phyloP scores from a whole-genome alignment of 2,888 invertebrate genomes.

The Ischnura elegans region DNA sequence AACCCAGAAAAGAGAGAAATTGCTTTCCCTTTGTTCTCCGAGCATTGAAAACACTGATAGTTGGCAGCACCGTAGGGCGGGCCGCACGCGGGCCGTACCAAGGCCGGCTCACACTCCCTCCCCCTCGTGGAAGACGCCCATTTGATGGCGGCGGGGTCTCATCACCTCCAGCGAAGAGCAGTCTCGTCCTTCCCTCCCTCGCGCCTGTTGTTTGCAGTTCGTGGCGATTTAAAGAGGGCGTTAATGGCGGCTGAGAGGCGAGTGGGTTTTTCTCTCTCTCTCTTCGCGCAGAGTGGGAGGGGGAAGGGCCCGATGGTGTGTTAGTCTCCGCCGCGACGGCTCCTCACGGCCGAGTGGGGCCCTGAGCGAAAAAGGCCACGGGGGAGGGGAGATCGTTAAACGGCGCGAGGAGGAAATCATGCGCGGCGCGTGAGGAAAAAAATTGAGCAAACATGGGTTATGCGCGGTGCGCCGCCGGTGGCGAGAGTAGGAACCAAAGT shows the following conservation, averaged over 20 bases:
- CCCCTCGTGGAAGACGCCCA: not conserved
- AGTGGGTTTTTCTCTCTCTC: not conserved
- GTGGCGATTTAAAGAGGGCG: slow-evolving; percentile 54
- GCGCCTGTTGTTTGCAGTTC: slow-evolving; percentile 40
- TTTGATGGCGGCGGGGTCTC: not conserved
- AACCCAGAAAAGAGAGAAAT: too few relatives aligned
- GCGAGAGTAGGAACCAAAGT: not conserved
- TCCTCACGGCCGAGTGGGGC: not conserved
- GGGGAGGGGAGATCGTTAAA: slow-evolving; percentile 23
- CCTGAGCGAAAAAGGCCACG: not conserved
- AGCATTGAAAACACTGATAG: too few relatives aligned
- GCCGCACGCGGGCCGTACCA: too few relatives aligned
- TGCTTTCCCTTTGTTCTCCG: too few relatives aligned
- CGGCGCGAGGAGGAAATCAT: slow-evolving; percentile 33
- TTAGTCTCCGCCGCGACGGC: too few relatives aligned
- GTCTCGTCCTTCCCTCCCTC: not conserved
- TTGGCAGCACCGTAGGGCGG: too few relatives aligned
- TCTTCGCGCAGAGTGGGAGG: too few relatives aligned
- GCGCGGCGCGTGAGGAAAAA: slow-evolving; percentile 53
- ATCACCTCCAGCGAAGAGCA: not conserved
- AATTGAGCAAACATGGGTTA: slow-evolving; percentile 62
- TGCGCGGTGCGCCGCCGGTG: slow-evolving; percentile 16
- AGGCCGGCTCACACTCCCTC: not conserved
- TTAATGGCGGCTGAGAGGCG: slow-evolving; percentile 13
- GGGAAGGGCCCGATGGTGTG: not conserved